Base-by-base conservation (phyloP, 2,888 invertebrate species). In the Archaeoteleia sp. region DNA sequence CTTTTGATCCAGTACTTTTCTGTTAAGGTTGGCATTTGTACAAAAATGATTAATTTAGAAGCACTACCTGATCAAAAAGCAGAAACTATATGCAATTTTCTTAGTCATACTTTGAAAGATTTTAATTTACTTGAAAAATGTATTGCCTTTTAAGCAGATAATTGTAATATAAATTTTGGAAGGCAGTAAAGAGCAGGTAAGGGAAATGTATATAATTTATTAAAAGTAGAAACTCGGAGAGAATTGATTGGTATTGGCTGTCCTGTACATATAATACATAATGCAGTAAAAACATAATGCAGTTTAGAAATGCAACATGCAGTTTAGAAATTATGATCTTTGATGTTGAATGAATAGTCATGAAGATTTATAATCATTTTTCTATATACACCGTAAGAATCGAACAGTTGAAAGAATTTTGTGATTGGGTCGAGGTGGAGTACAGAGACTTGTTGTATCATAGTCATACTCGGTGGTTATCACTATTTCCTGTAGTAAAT, bases 1-100 rank as follows among this genome's bases (percentile, higher is more conserved):
- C 58, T 75, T 6, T 12, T 78, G n/a, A 70, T 78, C 10, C 74
- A 77, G 42, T 80, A 66, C 42, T 77, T 78, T 49, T 62, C 51
- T 45, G 15, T 1, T 7, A 35, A 74, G 54, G 68, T 53, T 29
- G 76, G 77, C 6, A 71, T 76, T 49, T n/a, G n/a, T n/a, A n/a
- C n/a, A n/a, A n/a, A n/a, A n/a, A n/a, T n/a, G n/a, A n/a, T n/a
- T n/a, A n/a, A n/a, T n/a, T n/a, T n/a, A n/a, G n/a, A n/a, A n/a
- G n/a, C n/a, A n/a, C n/a, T n/a, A n/a, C n/a, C n/a, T n/a, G n/a
- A n/a, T n/a, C n/a, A n/a, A n/a, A n/a, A n/a, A n/a, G n/a, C n/a
- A n/a, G n/a, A n/a, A n/a, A n/a, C n/a, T n/a, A n/a, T n/a, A n/a
- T n/a, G n/a, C n/a, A n/a, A n/a, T n/a, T n/a, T n/a, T n/a, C n/a